Evolutionary conservation across 2,797 vertebrate species (phyloP).

Genomic region (Acanthurus leucopareius): DNA sequence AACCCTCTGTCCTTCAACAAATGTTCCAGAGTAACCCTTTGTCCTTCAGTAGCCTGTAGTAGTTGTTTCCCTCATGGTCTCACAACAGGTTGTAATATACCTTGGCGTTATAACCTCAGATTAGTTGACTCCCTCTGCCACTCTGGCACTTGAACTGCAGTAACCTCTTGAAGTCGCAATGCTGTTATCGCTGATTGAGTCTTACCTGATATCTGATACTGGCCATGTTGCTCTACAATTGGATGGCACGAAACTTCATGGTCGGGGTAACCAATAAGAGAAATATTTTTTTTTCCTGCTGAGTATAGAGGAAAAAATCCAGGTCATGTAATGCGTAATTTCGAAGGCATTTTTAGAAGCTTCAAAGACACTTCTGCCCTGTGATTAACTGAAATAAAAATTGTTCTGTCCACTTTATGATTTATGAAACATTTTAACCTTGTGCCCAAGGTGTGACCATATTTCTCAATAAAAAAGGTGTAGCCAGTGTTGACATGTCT

Average conservation of each 20-base stretch:
- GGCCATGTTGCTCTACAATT: conserved; percentile 6
- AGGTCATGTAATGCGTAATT: not conserved
- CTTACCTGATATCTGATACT: conserved; percentile 30
- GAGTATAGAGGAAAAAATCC: not conserved
- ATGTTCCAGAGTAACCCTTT: conserved; percentile 41
- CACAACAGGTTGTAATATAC: conserved; percentile 30
- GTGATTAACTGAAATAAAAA: not conserved
- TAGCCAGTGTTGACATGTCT: not conserved
- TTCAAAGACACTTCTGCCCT: not conserved
- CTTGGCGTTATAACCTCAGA: conserved; percentile 43
- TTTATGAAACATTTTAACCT: not conserved
- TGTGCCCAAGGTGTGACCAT: not conserved
- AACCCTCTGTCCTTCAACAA: too few relatives aligned
- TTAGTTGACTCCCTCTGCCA: conserved; percentile 29
- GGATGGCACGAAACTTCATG: not conserved
- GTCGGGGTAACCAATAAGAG: conserved; percentile 24
- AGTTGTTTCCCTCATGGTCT: conserved; percentile 1
- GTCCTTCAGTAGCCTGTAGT: conserved; percentile 20
- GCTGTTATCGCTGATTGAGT: conserved; percentile 40
- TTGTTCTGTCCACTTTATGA: not conserved
- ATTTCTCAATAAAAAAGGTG: not conserved
- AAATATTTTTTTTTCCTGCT: conserved; percentile 7
- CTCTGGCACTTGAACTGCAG: conserved; percentile 63
- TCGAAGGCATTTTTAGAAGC: not conserved
- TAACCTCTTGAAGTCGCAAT: conserved; percentile 47